Conservation (phyloP, 2,888 invertebrate species). For the Eristalinus sepulchralis region DNA sequence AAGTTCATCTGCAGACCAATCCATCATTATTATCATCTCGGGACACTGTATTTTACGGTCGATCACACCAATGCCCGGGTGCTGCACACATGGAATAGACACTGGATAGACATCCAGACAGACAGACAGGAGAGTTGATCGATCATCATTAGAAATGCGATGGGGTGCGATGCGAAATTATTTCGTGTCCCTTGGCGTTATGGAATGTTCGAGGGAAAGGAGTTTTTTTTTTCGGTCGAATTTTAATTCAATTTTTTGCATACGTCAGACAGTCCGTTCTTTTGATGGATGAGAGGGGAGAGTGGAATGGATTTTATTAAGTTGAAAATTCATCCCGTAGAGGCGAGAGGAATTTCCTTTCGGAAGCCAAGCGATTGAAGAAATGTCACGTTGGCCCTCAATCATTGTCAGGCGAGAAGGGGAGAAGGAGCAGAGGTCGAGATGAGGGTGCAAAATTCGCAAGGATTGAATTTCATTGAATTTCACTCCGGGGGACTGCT, state of each 20-base stretch:
- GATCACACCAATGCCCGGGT: conserved; percentile 9
- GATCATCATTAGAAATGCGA: conserved; percentile 50
- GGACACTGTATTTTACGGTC: conserved; percentile 32
- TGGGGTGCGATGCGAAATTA: not conserved
- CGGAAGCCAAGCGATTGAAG: not conserved
- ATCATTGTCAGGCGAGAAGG: conserved; percentile 43
- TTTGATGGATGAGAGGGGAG: conserved; percentile 54
- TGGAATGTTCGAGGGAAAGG: conserved; percentile 13
- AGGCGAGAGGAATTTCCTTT: conserved; percentile 16
- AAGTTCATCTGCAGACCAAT: conserved; percentile 39
- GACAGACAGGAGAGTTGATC: conserved; percentile 28
- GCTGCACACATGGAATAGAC: not conserved
- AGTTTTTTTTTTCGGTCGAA: conserved; percentile 36
- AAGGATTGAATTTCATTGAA: not conserved
- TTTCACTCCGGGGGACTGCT: not conserved
- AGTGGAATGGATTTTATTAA: conserved; percentile 27
- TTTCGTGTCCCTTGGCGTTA: not conserved
- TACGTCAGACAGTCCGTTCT: not conserved
- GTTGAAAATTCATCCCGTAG: conserved; percentile 29
- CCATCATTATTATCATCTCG: conserved; percentile 55
- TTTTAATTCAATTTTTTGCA: conserved; percentile 35
- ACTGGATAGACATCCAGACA: conserved; percentile 17
- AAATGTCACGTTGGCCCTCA: conserved; percentile 52
- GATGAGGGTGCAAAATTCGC: conserved; percentile 13
- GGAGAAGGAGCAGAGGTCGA: not conserved